Base-by-base conservation (phyloP, 2,113 vertebrate genomes). In the Arizona elegans region DNA sequence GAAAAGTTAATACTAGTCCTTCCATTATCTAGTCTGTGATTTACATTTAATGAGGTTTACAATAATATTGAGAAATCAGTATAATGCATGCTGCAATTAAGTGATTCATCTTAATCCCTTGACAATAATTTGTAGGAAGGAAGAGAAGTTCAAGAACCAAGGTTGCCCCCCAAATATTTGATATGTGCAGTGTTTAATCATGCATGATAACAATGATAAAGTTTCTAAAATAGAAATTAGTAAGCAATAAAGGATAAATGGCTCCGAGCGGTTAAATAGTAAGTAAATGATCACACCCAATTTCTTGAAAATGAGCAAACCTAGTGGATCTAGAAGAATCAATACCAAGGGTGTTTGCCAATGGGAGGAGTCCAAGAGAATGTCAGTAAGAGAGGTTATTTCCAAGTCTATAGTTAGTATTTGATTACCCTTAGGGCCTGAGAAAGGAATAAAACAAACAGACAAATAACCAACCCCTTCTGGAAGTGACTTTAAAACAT, bases 271-370 rank as follows among this genome's bases (percentile, higher is more conserved):
- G 90, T 10, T 91, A 58, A 95, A 89, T 11, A 19, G 8, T 65
- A 50, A 75, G 52, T 75, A 33, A 70, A 17, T 15, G 13, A 13
- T 56, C 29, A 86, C 17, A 21, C 95, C 93, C 92, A 94, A 94
- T 94, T 89, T 93, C 95, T 94, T 92, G 94, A 62, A 62, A 62
- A 29, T 29, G 59, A 65, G 59, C 91, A 96, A 97, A 96, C 93
- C 13, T 85, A 92, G 91, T 91, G 87, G 55, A 52, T 33, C 91
- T 96, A 94, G 56, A 89, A 92, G 47, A 12, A 52, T 26, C 59
- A 17, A 17, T 33, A 65, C 29, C 29, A 70, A 33, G 17, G 65
- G 2, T 13, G 12, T 70, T 70, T 70, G 12, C 65, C 29, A 70
- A 70, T 70, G 65, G 29, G 29, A 70, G 65, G 59, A 26, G 59